These are phyloP conservation scores for Lampropteryx suffumata DNA, from an alignment of 2,888 invertebrate genomes.

Conservation along the genomic window DNA sequence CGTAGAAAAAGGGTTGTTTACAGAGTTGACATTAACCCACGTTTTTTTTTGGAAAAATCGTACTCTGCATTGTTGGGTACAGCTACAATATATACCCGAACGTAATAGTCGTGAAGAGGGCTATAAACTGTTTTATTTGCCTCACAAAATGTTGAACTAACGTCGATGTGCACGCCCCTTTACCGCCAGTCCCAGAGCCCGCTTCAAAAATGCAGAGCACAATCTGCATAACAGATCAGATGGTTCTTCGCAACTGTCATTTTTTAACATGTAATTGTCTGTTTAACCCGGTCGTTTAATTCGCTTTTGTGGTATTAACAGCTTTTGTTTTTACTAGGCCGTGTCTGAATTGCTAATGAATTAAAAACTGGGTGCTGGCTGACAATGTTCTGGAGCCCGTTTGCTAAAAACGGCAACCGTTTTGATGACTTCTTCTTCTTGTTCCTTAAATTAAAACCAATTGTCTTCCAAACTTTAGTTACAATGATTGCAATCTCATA, in stretches of 20 bases:
- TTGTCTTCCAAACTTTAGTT: no score
- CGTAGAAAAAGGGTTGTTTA: no score
- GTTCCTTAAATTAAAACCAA: no score
- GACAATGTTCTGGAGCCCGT: conserved; percentile 5
- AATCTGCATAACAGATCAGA: conserved; percentile 55
- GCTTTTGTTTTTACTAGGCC: conserved; percentile 24
- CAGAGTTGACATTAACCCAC: no score
- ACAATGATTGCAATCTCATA: no score
- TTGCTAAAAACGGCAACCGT: not conserved
- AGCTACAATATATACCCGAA: no score
- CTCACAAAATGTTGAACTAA: not conserved
- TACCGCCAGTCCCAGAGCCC: conserved; percentile 17
- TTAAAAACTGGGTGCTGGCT: conserved; percentile 20
- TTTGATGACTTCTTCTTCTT: no score
- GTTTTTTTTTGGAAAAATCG: no score
- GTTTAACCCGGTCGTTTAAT: conserved; percentile 32
- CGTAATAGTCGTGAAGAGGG: no score
- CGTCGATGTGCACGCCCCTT: conserved; percentile 1
- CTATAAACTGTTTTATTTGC: not conserved
- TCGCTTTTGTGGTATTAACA: conserved; percentile 24
- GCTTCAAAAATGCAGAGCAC: conserved; percentile 52
- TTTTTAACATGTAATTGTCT: conserved; percentile 47
- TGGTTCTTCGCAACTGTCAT: conserved; percentile 41
- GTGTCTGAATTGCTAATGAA: conserved; percentile 20
- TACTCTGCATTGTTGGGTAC: no score